A percentile compares a stretch with the other conserved stretches of the same genome.
phyloP scores from a whole-genome alignment of 2,113 vertebrate species.

The Percopsis transmontana region DNA sequence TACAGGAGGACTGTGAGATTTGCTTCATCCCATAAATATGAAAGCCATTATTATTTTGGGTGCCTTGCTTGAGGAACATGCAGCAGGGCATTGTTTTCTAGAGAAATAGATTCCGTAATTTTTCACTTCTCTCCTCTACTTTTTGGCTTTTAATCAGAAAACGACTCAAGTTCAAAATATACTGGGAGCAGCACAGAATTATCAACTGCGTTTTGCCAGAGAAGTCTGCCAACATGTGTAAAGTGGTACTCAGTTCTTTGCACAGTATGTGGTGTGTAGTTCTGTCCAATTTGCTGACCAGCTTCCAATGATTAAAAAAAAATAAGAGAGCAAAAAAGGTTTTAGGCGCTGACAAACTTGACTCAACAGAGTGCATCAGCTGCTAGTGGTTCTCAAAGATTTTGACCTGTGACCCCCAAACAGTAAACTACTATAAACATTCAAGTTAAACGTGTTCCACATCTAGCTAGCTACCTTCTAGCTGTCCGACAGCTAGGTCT shows the following conservation, averaged over 20 bases:
- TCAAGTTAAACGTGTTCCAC: no score
- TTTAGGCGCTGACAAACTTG: background rate
- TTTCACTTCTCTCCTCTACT: slow-evolving; percentile 35
- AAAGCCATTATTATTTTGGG: slow-evolving; percentile 60
- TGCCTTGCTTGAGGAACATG: slow-evolving; percentile 27
- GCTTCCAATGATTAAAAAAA: slow-evolving; percentile 15
- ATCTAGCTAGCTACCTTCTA: no score
- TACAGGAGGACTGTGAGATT: slow-evolving; percentile 45
- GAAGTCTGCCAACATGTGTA: slow-evolving; percentile 37
- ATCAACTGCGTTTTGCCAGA: slow-evolving; percentile 35
- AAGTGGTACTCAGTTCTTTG: slow-evolving; percentile 25
- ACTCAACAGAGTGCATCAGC: slow-evolving; percentile 15
- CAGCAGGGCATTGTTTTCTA: slow-evolving; percentile 24
- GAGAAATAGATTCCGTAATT: slow-evolving; percentile 27
- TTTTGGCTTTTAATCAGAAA: slow-evolving; percentile 45
- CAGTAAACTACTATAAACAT: no score
- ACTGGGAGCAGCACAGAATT: slow-evolving; percentile 31
- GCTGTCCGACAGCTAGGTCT: no score
- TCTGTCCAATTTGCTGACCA: slow-evolving; percentile 20
- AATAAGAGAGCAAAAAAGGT: background rate
- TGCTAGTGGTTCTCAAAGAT: background rate
- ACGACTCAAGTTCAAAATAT: slow-evolving; percentile 22
- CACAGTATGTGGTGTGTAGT: slow-evolving; percentile 40
- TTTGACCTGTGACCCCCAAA: no score
- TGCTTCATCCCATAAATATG: slow-evolving; percentile 37